These are phyloP conservation scores for Brachirus orientalis DNA, from an alignment of 2,113 vertebrate species.

Conservation along the genomic window DNA sequence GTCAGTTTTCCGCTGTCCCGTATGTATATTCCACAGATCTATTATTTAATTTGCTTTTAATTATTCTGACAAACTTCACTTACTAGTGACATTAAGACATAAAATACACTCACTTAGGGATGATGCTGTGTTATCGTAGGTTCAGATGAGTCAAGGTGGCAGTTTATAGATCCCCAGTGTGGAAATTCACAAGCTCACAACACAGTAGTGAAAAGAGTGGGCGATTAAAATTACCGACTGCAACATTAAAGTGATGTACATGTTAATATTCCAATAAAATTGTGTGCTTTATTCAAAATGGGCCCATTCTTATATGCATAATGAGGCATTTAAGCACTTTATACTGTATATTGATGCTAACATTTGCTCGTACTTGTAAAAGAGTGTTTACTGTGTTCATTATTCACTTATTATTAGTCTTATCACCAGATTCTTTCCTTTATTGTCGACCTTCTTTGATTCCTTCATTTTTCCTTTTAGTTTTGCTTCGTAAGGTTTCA, in stretches of 20 bases:
- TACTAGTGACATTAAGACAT: not conserved
- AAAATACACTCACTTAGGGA: not conserved
- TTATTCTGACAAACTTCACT: too few species aligned
- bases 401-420: not conserved
- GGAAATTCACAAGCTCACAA: not conserved
- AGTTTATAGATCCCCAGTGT: not conserved
- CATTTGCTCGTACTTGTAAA: too few species aligned
- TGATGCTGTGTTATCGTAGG: not conserved
- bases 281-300: not conserved
- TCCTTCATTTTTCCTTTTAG: not conserved
- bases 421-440: not conserved
- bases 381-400: too few species aligned
- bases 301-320: not conserved
- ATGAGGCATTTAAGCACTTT: not conserved
- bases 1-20: too few species aligned
- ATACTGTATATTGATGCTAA: not conserved
- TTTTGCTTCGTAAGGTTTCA: not conserved
- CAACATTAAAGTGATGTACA: constrained; percentile 6
- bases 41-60: too few species aligned
- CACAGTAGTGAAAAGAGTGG: not conserved
- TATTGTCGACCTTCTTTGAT: not conserved
- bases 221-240: not conserved
- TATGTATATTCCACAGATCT: too few species aligned
- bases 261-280: not conserved
- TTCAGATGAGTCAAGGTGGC: not conserved